Base-by-base conservation (phyloP, 1,140 invertebrate genomes). In the Brachionus sp. region DNA sequence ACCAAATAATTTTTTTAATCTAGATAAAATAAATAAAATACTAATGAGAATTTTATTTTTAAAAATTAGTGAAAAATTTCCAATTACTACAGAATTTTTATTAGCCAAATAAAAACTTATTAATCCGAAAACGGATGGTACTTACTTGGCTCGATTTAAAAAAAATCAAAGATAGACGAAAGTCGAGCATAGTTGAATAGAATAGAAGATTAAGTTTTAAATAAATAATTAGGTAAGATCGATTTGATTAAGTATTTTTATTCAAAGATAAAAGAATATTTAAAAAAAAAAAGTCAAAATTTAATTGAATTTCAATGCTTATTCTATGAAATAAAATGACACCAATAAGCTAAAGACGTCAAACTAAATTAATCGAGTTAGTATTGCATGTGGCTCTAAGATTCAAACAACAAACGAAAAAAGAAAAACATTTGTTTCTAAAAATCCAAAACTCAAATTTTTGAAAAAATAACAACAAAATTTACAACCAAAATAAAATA, bases 361-460 rank as follows among this genome's bases (percentile, higher is more conserved):
- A 53, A 29, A 53, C 50, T 53, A 53, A 53, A 53, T 53, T 53
- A 23, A 53, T 53, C 50, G 50, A 53, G 50, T 53, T 53, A 53
- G 4, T 29, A 29, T 53, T 23, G 50, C 3, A 29, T 23, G 50
- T 53, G 50, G 50, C 50, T 53, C 50, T 7, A 53, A 53, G 50
- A 53, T 53, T 53, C 50, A 53, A 53, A 70, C 66, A 70, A 35
- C 66, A 70, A 70, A 70, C 66, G 37, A 70, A 70, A 35, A 70
- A 19, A 70, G 19, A 70, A 70, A 70, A 70, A 70, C 50, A 16
- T 16, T 35, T 70, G 33, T 66, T 5, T 70, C 66, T 70, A 70
- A 70, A 70, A 70, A 70, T 70, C 66, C 62, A 66, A 70, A 70
- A 70, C 66, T 70, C 29, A 70, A n/a, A n/a, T 70, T 19, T 2